These are phyloP conservation scores for Ypsolopha sequella DNA, from an alignment of 2,888 invertebrate species.

Conservation along the genomic window DNA sequence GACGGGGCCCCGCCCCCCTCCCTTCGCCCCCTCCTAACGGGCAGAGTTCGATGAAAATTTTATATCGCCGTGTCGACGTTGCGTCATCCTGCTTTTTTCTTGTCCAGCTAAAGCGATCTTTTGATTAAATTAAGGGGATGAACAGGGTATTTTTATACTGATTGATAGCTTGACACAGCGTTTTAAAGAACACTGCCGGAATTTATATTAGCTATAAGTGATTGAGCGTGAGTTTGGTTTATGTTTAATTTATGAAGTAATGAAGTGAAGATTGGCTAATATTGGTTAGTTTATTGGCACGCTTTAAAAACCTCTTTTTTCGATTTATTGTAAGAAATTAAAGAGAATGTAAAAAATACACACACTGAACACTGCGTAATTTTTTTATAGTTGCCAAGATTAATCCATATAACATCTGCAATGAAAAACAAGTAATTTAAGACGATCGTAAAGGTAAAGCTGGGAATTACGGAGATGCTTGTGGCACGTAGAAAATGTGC, in stretches of 20 bases:
- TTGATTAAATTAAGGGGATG: constrained; percentile 70
- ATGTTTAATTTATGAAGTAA: constrained; percentile 50
- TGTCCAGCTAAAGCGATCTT: constrained; percentile 61
- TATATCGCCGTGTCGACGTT: constrained; percentile 57
- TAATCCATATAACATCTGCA: too few relatives aligned
- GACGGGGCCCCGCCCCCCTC: constrained; percentile 29
- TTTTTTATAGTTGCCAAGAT: too few relatives aligned
- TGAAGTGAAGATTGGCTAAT: too few relatives aligned
- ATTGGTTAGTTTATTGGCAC: too few relatives aligned
- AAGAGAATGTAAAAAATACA: too few relatives aligned
- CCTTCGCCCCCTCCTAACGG: constrained; percentile 21
- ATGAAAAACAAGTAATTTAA: too few relatives aligned
- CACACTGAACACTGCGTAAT: too few relatives aligned
- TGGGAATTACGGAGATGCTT: too few relatives aligned
- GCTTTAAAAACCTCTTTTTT: too few relatives aligned
- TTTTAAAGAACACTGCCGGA: constrained; percentile 54
- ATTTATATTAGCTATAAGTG: constrained; percentile 65
- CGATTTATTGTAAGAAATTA: too few relatives aligned
- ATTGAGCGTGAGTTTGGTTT: constrained; percentile 50
- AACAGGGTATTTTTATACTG: constrained; percentile 65
- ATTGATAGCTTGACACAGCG: constrained; percentile 67
- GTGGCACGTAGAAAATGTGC: too few relatives aligned
- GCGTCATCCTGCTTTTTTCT: constrained; percentile 63
- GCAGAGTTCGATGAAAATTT: constrained; percentile 53
- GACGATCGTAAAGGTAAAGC: too few relatives aligned